Base-by-base conservation (phyloP, 2,888 invertebrate species). In the Eremobia ochroleuca region DNA sequence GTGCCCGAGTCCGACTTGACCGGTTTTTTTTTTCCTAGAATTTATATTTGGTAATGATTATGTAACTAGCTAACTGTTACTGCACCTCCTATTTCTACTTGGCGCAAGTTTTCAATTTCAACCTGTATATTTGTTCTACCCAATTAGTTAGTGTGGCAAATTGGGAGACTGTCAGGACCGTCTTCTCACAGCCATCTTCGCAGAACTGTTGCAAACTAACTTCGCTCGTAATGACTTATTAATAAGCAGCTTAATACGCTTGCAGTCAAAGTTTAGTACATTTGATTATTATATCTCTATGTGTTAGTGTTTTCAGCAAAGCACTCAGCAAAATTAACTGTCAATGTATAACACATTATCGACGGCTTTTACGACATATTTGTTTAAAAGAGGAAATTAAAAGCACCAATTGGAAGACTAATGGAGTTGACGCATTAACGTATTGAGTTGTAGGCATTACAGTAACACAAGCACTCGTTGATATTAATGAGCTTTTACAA, bases 311-410 rank as follows among this genome's bases (percentile, higher is more conserved):
- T 83, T 89, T 87, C 72, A 72, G 49, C 85, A 78, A 83, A 91
- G 84, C 90, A 92, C 90, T 92, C 79, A 84, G 71, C 84, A 77
- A 91, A 92, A 92, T 92, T 87, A 90, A 87, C 79, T 65, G 79
- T 69, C 76, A 77, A 79, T 84, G 79, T 86, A 18, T 80, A 81
- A 82, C 80, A 84, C 72, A 78, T 81, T 86, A 82, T 76, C 82
- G 82, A 85, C 37, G 64, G 70, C 75, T 77, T 83, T 83, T 77
- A 81, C 69, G 68, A 78, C 76, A 78, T 86, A 86, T 89, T 90
- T 90, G 88, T 88, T 89, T 87, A 81, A 80, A 88, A 85, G 88
- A 86, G 89, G 90, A 90, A 92, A 91, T 73, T 90, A 91, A 64
- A 40, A 70, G 65, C 68, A 34, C 68, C 55, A 71, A 66, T 79